Evolutionary conservation across 2,113 vertebrate species (phyloP).

Genomic region (Microcebus jonahi): DNA sequence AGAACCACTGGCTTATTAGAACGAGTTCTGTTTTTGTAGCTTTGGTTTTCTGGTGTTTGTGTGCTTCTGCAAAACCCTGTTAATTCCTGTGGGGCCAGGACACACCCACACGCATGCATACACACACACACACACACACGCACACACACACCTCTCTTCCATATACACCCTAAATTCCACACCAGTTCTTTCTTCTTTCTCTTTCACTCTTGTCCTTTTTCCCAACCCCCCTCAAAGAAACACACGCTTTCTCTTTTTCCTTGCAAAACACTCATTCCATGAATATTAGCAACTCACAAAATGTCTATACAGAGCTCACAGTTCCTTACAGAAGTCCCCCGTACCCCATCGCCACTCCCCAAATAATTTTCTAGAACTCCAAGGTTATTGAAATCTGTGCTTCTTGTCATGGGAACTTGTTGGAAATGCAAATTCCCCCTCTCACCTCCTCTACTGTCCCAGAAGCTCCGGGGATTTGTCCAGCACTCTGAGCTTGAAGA

Average conservation of each 20-base stretch:
- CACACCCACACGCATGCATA: too few relatives aligned
- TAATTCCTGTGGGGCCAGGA: neutral
- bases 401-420: neutral
- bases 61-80: neutral
- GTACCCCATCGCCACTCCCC: accelerated
- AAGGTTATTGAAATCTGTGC: neutral
- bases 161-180: accelerated
- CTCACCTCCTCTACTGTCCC: accelerated
- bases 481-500: neutral
- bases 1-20: neutral
- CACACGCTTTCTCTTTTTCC: neutral
- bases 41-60: neutral
- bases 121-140: accelerated
- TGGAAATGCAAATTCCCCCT: neutral
- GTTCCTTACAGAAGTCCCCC: neutral
- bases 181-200: neutral
- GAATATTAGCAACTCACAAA: neutral
- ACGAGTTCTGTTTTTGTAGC: neutral
- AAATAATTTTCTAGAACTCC: neutral
- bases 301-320: neutral
- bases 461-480: neutral
- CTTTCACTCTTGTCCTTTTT: neutral
- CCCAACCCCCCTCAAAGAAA: neutral
- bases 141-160: neutral
- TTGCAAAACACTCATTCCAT: neutral